These are phyloP conservation scores for Lota lota DNA, from an alignment of 2,113 vertebrate species.

Conservation along the genomic window DNA sequence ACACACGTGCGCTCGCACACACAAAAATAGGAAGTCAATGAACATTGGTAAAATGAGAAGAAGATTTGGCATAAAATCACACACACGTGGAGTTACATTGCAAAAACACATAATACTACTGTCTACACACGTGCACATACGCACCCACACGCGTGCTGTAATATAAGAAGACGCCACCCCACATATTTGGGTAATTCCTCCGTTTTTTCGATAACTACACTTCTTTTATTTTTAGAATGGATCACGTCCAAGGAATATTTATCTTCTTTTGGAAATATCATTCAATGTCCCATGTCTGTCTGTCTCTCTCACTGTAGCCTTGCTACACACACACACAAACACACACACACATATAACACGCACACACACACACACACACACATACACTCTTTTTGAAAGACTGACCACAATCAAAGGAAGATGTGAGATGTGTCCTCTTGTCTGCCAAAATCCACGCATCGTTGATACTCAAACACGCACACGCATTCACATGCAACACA, in stretches of 20 bases:
- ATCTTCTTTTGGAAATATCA: not conserved
- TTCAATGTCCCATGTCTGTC: too few species aligned
- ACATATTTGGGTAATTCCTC: not conserved
- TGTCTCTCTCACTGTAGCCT: not conserved
- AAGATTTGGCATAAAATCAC: not conserved
- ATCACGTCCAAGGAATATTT: not conserved
- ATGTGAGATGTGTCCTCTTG: slow-evolving; percentile 44
- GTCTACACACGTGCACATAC: not conserved
- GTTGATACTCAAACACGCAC: slow-evolving; percentile 33
- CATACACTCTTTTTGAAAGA: slow-evolving; percentile 3
- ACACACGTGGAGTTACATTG: slow-evolving; percentile 6
- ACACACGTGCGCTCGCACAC: not conserved
- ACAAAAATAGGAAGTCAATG: not conserved
- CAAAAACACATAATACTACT: slow-evolving; percentile 10
- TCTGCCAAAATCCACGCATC: slow-evolving; percentile 41
- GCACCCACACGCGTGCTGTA: not conserved
- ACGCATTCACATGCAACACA: too few species aligned
- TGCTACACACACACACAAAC: not conserved
- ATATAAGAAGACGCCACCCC: not conserved
- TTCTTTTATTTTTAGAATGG: not conserved
- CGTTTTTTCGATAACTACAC: not conserved
- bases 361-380: slow-evolving; percentile 2
- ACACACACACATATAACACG: slow-evolving; percentile 14
- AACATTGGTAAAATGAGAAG: not conserved
- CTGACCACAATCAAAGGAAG: slow-evolving; percentile 40